Percentiles rank a stretch among this genome's conserved stretches.
These are phyloP conservation scores for Hormiphora californensis DNA, from an alignment of 37 sponge, comb jelly and placozoan genomes.

Conservation along the genomic window DNA sequence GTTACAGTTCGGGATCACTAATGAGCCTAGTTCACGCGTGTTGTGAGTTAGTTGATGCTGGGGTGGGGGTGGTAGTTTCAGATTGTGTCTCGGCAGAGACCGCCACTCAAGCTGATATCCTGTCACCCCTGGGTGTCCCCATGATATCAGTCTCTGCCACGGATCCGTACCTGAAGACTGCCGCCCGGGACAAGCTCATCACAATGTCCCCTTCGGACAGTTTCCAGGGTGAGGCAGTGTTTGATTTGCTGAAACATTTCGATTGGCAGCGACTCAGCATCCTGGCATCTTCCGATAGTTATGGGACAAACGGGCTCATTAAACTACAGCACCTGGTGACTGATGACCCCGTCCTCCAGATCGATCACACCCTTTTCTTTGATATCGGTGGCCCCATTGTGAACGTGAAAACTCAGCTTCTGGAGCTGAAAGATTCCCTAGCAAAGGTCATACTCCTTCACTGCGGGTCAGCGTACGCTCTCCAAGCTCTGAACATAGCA, in stretches of 20 bases:
- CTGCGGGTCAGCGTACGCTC: not conserved
- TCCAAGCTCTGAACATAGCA: not conserved
- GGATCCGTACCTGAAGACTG: not conserved
- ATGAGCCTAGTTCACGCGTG: no score
- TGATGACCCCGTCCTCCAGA: not conserved
- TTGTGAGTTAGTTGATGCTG: not conserved
- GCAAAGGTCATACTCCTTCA: not conserved
- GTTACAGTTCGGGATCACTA: no score
- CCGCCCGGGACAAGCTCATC: not conserved
- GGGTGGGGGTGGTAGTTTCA: not conserved
- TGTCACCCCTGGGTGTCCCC: not conserved
- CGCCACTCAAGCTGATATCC: not conserved
- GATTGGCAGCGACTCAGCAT: not conserved
- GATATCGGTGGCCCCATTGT: not conserved
- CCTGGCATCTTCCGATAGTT: not conserved
- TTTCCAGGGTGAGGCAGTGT: not conserved
- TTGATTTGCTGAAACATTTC: not conserved
- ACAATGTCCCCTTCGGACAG: not conserved
- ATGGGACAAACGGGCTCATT: not conserved
- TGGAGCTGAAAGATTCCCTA: not conserved
- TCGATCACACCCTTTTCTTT: not conserved
- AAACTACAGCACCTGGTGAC: not conserved
- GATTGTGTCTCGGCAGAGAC: not conserved
- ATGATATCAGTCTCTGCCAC: not conserved
- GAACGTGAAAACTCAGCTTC: not conserved